Percentiles rank a stretch among this genome's conserved stretches.
These are phyloP conservation scores for Cottoperca gobio DNA, from an alignment of 2,797 vertebrate genomes.

Conservation along the genomic window DNA sequence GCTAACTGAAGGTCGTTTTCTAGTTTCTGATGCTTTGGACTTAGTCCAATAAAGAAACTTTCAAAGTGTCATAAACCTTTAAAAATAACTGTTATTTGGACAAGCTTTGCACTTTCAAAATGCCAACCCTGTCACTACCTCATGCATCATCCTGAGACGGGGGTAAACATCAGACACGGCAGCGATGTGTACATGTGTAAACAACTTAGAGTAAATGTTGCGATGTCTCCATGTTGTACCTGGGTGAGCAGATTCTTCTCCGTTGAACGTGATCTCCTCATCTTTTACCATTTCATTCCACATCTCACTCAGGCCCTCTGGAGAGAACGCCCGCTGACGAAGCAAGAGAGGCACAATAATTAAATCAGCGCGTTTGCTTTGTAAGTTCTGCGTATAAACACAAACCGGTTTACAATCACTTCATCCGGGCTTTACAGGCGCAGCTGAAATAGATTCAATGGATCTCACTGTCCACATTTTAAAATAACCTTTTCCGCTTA, in stretches of 20 bases:
- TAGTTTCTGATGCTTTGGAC: too few relatives aligned
- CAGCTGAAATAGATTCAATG: too few relatives aligned
- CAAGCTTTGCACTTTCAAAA: constrained; percentile 7
- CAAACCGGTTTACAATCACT: neutral
- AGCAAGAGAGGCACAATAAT: neutral
- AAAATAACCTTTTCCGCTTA: neutral
- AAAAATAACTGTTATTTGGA: too few relatives aligned
- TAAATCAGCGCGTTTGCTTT: neutral
- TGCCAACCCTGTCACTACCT: neutral
- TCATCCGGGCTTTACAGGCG: too few relatives aligned
- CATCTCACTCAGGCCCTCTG: constrained; percentile 96
- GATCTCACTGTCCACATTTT: neutral
- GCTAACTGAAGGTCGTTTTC: too few relatives aligned
- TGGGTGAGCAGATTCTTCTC: constrained; percentile 89
- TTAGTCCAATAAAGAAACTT: too few relatives aligned
- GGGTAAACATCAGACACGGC: neutral
- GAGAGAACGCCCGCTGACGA: constrained; percentile 93
- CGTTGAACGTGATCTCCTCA: constrained; percentile 93
- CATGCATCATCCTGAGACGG: neutral
- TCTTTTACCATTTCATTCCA: constrained; percentile 99
- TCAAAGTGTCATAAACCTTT: too few relatives aligned
- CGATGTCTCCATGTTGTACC: constrained; percentile 67
- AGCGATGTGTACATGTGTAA: neutral
- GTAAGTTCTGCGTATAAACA: neutral
- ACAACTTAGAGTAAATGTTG: neutral